Evolutionary conservation across 2,113 vertebrate species (phyloP), one percentile per base, ranked within the genome.

Genomic region (Pteropus alecto): DNA sequence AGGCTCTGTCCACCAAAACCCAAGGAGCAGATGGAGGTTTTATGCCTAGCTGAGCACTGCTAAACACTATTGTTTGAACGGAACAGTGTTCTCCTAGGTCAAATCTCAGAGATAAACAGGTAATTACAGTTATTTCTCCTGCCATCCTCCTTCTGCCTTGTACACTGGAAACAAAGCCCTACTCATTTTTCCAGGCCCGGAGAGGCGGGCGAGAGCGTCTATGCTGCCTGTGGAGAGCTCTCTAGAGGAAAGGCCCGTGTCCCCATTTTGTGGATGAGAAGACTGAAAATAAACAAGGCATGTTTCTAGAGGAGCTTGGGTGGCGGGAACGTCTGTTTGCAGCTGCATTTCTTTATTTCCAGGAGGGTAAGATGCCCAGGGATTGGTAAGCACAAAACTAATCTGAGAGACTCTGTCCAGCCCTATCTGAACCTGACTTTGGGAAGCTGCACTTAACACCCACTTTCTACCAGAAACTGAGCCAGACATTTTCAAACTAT

Each of bases 1-100:
- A 58, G 65, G n/a, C 22, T 94, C 65, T 26, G 83, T 61, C 79
- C 77, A 46, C 71, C 1, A 19, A n/a, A 70, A 46, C 67, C 68
- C 68, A 76, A 63, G 93, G 86, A 97, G 67, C 88, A 98, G 96
- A 97, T 65, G 24, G 94, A 28, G 77, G 30, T 1, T 97, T 94
- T 79, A 88, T 85, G 90, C 81, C 84, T 67, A 86, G 68, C 73
- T 95, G 88, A 96, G 92, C 83, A 85, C 4, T n/a, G 41, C 71
- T 94, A 90, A 97, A 79, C 70, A 90, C 46, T 84, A 41, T 3
- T 96, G 84, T 94, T 92, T 87, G 95, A 96, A 93, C 46, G 73
- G 90, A 94, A 73, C n/a, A 87, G 58, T 63, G 79, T 46, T 60
- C 38, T 73, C 10, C 24, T 13, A 87, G 93, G 91, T 97, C 89